Conservation (phyloP, 1,140 invertebrate genomes). For the Procambarus clarkii region DNA sequence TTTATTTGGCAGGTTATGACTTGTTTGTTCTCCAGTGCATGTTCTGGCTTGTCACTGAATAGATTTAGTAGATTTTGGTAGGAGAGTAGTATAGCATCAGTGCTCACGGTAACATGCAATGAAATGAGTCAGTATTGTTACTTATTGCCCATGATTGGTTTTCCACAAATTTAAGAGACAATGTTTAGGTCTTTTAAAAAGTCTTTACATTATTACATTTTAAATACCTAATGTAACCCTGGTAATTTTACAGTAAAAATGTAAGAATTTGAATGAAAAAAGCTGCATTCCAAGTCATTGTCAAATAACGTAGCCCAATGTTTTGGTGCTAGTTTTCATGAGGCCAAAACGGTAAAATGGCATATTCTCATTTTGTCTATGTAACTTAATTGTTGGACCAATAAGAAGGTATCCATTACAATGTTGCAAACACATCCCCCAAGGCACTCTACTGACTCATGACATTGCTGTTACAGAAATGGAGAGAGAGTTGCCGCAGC, state of each 20-base stretch:
- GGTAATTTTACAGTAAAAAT: neutral
- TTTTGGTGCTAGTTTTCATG: neutral
- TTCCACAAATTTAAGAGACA: neutral
- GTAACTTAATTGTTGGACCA: neutral
- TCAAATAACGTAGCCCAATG: neutral
- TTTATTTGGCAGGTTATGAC: neutral
- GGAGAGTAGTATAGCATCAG: neutral
- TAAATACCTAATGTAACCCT: neutral
- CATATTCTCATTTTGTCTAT: neutral
- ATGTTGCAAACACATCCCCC: neutral
- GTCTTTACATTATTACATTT: neutral
- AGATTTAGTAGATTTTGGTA: neutral
- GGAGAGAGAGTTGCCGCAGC: conserved; percentile 64
- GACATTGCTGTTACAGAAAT: conserved; percentile 67
- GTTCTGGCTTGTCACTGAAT: neutral
- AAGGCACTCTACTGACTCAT: conserved; percentile 51
- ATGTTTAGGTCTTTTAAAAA: no score
- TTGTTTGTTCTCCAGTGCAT: neutral
- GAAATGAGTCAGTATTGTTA: conserved; percentile 44
- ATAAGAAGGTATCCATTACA: neutral
- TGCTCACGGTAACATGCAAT: conserved; percentile 33
- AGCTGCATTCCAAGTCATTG: neutral
- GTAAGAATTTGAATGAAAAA: neutral
- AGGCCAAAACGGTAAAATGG: neutral
- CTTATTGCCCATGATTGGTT: neutral